Evolutionary conservation across 2,888 invertebrate genomes (phyloP).

Genomic region (Hyalella azteca): DNA sequence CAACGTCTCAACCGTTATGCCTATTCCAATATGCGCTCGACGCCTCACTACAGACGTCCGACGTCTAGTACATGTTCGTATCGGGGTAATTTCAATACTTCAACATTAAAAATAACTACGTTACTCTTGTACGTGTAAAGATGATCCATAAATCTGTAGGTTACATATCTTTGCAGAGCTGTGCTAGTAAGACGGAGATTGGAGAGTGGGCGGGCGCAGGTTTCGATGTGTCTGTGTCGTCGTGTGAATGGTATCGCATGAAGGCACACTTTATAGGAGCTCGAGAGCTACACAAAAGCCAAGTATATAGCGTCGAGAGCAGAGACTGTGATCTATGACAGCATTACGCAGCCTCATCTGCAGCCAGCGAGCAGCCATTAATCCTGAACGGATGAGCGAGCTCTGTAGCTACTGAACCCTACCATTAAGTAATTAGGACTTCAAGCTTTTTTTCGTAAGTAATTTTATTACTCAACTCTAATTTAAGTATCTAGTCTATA

Average conservation of each 20-base stretch:
- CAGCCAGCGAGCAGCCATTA: neutral
- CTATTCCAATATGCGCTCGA: too few species aligned
- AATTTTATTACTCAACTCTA: too few species aligned
- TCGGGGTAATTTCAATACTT: too few species aligned
- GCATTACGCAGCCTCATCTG: conserved; percentile 14
- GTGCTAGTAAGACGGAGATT: neutral
- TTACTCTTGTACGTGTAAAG: too few species aligned
- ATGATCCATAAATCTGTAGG: too few species aligned
- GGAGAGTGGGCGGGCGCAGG: neutral
- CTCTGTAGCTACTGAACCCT: neutral
- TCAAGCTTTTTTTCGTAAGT: too few species aligned
- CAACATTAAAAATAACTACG: too few species aligned
- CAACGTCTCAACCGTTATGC: too few species aligned
- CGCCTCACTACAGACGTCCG: too few species aligned
- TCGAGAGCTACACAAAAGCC: neutral
- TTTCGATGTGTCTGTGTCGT: neutral
- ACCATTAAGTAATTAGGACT: neutral
- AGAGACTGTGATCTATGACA: neutral
- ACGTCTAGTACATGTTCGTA: too few species aligned
- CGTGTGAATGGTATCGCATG: conserved; percentile 2
- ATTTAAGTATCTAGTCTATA: too few species aligned
- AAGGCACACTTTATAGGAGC: conserved; percentile 4
- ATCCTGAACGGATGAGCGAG: neutral
- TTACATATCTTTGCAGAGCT: too few species aligned
- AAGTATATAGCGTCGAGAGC: neutral